Evolutionary conservation across 2,888 invertebrate species (phyloP).

Genomic region (Plagodis dolabraria): DNA sequence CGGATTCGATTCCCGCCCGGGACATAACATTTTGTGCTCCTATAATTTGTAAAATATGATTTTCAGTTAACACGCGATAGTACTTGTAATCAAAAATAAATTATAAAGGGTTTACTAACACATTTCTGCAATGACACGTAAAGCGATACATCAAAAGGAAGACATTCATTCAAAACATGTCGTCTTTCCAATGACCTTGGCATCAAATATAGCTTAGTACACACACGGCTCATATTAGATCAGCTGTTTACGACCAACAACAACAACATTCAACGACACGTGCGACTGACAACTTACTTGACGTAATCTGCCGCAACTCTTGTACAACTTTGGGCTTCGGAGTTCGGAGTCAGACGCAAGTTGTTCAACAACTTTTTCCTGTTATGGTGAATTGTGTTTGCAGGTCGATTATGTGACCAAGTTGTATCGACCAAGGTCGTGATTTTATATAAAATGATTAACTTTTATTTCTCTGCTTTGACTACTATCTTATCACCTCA

Average conservation of each 20-base stretch:
- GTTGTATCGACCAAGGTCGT: neutral
- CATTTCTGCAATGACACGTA: neutral
- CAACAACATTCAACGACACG: constrained; percentile 6
- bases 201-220: neutral
- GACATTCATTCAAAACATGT: neutral
- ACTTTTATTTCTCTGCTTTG: no score
- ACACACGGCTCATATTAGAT: constrained; percentile 8
- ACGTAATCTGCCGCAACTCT: constrained; percentile 4
- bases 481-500: no score
- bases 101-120: neutral
- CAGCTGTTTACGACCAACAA: constrained; percentile 12
- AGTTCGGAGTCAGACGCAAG: no score
- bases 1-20: no score
- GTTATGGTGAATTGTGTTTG: neutral
- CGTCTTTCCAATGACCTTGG: constrained; percentile 8
- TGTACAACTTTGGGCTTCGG: constrained; percentile 3
- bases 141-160: no score
- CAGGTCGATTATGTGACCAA: no score
- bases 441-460: no score
- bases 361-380: constrained; percentile 1
- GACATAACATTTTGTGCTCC: no score
- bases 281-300: constrained; percentile 8
- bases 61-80: no score
- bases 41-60: no score
- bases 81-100: neutral